Conservation (phyloP, 2,113 vertebrate species). For the Carettochelys insculpta region DNA sequence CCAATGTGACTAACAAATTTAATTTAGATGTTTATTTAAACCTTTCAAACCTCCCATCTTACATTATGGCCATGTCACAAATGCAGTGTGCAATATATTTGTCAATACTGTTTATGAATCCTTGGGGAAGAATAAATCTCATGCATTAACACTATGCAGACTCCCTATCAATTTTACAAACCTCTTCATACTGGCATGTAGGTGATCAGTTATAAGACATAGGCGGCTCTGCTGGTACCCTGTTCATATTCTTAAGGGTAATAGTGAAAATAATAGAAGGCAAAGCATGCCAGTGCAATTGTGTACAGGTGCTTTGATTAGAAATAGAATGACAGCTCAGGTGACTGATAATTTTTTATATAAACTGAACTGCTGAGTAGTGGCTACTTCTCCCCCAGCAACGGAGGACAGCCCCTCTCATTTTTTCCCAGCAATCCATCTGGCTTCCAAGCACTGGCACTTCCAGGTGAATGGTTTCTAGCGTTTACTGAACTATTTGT, state of each 20-base stretch:
- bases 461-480: neutral
- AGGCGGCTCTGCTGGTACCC: neutral
- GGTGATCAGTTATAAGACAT: slow-evolving; percentile 33
- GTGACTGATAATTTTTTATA: rapidly evolving
- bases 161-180: slow-evolving; percentile 27
- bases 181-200: neutral
- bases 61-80: slow-evolving; percentile 33
- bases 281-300: rapidly evolving
- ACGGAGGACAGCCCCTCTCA: neutral
- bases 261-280: rapidly evolving
- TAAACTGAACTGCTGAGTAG: rapidly evolving
- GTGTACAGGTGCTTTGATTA: neutral
- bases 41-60: slow-evolving; percentile 29
- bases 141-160: neutral
- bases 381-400: neutral
- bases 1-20: slow-evolving; percentile 1
- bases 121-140: slow-evolving; percentile 31
- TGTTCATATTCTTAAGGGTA: neutral
- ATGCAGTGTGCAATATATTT: slow-evolving; percentile 26
- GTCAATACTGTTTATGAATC: slow-evolving; percentile 48
- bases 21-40: slow-evolving; percentile 58
- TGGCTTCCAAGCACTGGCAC: neutral
- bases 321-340: rapidly evolving
- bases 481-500: rapidly evolving
- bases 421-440: neutral